Base-by-base conservation (phyloP, 2,797 vertebrate species). In the Cyprinella venusta region DNA sequence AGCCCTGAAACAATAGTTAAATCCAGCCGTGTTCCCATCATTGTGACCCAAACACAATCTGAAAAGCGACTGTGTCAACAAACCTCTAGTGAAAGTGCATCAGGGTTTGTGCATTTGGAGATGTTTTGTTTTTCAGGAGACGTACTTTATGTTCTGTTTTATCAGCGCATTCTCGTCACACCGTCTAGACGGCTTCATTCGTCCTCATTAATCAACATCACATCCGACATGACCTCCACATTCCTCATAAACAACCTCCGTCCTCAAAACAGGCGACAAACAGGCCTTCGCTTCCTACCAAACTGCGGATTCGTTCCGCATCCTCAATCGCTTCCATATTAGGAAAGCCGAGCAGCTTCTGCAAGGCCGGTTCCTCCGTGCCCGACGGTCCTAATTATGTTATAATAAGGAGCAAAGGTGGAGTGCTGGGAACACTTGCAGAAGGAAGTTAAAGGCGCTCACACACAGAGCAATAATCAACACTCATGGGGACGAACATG, bases 281-380 rank as follows among this genome's bases (percentile, higher is more conserved):
- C 85, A n/a, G 40, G 56, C 86, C 76, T 61, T 15, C 40, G 42
- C 68, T 72, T 86, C 59, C 88, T 82, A 78, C 86, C 82, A 83
- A 80, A 76, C 79, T 75, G 77, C 86, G 81, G 63, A 81, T 80
- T 80, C 48, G 75, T 89, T 88, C 88, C 63, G 69, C 33, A 36
- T 63, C 69, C 64, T 42, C 67, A 59, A 56, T 30, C 68, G 91
- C 92, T 88, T 86, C 93, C 94, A 94, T 96, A 95, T 96, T 93
- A 95, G 94, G 94, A 81, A 89, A 91, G 91, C 89, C 84, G 21
- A n/a, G 71, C 18, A 54, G n/a, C 15, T 85, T 85, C 76, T 64
- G 69, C 48, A n/a, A 69, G 42, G 24, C 30, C 33, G 42, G 24
- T 12, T 84, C 71, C 81, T 88, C 67, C 83, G 48, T 81, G 54